These are phyloP conservation scores for Tachina lurida DNA, from an alignment of 2,888 invertebrate species.

Conservation along the genomic window DNA sequence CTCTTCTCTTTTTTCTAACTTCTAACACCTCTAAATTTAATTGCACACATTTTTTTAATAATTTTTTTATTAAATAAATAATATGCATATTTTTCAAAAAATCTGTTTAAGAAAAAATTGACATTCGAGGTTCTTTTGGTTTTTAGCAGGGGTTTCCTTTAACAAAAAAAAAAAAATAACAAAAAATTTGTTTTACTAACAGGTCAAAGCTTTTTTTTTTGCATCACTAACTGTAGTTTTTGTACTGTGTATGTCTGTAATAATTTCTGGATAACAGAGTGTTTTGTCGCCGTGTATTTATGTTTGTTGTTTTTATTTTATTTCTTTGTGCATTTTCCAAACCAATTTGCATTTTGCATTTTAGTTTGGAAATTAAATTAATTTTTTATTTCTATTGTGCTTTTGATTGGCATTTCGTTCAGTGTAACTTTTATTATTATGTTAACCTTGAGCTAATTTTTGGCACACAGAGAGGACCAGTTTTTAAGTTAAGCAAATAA, in stretches of 20 bases:
- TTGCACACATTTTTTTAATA: conserved; percentile 29
- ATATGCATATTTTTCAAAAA: background rate
- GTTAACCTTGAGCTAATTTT: background rate
- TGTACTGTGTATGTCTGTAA: conserved; percentile 54
- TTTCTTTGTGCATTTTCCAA: conserved; percentile 27
- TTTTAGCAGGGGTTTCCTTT: conserved; percentile 29
- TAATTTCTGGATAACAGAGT: conserved; percentile 34
- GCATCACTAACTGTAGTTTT: conserved; percentile 55
- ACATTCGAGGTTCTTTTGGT: conserved; percentile 77
- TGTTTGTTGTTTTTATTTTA: conserved; percentile 16
- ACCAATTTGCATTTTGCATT: conserved; percentile 13
- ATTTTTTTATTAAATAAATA: conserved; percentile 8
- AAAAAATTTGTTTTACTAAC: conserved; percentile 2
- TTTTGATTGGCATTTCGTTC: conserved; percentile 55
- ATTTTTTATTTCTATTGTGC: background rate
- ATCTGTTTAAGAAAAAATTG: conserved; percentile 74
- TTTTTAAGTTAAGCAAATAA: conserved; percentile 5
- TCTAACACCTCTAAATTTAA: conserved; percentile 20
- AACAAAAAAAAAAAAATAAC: background rate
- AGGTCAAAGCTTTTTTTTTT: conserved; percentile 40
- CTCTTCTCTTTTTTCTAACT: background rate
- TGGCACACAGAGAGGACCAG: background rate
- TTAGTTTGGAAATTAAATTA: conserved; percentile 16
- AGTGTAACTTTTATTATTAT: conserved; percentile 39
- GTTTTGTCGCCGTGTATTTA: conserved; percentile 48